phyloP scores from a whole-genome alignment of 2,888 invertebrate genomes.

The Abrostola triplasia region DNA sequence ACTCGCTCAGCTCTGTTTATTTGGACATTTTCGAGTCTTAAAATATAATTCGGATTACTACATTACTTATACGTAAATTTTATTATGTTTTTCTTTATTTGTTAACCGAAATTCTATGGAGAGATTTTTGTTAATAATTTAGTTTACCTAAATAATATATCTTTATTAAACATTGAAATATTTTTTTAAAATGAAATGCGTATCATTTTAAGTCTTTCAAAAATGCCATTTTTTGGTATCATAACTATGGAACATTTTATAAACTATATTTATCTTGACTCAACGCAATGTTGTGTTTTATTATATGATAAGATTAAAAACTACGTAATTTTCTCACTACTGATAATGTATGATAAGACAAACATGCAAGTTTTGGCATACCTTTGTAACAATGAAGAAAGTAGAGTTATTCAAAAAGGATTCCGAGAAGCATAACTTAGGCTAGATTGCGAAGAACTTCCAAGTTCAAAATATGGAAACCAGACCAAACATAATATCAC shows the following conservation, averaged over 20 bases:
- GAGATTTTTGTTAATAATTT: no score
- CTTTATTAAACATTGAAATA: neutral
- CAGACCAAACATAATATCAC: neutral
- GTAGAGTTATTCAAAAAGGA: constrained; percentile 17
- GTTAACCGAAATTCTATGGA: neutral
- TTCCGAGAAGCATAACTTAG: constrained; percentile 22
- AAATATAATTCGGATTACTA: constrained; percentile 13
- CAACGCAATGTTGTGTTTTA: constrained; percentile 44
- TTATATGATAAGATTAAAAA: constrained; percentile 53
- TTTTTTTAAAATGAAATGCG: neutral
- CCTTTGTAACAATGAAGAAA: constrained; percentile 21
- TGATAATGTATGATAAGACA: constrained; percentile 37
- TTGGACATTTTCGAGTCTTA: constrained; percentile 25
- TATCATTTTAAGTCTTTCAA: neutral
- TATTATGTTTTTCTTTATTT: constrained; percentile 5
- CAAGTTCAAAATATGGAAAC: neutral
- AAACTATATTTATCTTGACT: constrained; percentile 44
- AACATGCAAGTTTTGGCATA: constrained; percentile 39
- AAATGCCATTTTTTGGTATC: no score
- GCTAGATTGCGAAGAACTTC: constrained; percentile 4
- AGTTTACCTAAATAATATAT: neutral
- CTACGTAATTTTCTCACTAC: constrained; percentile 43
- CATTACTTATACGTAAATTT: constrained; percentile 9
- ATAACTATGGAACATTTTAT: constrained; percentile 32
- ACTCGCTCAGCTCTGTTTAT: constrained; percentile 52